Evolutionary conservation across 2,113 vertebrate genomes (phyloP).

Genomic region (Vulpes ferrilata): DNA sequence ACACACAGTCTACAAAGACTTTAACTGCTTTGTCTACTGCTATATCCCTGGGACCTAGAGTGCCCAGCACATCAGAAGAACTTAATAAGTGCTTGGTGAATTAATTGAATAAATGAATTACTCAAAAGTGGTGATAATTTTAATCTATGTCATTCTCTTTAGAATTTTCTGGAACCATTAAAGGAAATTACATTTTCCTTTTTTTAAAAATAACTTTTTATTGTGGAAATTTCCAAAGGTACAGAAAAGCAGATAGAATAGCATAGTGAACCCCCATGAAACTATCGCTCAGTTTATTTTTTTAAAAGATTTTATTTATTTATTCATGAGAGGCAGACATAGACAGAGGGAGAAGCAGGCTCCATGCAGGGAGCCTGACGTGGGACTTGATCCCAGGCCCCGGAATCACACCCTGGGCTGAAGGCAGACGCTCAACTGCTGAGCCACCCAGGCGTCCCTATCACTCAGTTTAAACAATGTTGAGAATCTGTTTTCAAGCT

Average conservation of each 20-base stretch:
- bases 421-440: too few relatives aligned
- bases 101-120: constrained; percentile 42
- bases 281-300: not conserved
- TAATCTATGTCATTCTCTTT: not conserved
- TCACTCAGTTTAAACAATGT: not conserved
- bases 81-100: constrained; percentile 21
- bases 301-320: too few relatives aligned
- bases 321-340: too few relatives aligned
- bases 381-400: too few relatives aligned
- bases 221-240: constrained; percentile 12
- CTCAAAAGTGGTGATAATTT: not conserved
- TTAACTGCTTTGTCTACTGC: not conserved
- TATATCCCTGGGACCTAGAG: not conserved
- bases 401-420: too few relatives aligned
- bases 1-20: not conserved
- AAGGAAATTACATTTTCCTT: not conserved
- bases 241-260: not conserved
- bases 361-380: too few relatives aligned
- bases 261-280: not conserved
- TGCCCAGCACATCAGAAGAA: not conserved
- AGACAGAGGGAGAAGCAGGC: too few relatives aligned
- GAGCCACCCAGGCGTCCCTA: too few relatives aligned
- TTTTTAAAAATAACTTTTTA: not conserved
- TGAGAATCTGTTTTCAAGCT: not conserved
- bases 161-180: constrained; percentile 24